A percentile compares a stretch with the other conserved stretches of the same genome.
phyloP scores from a whole-genome alignment of 2,797 vertebrate genomes.

The Sebastes itinus region DNA sequence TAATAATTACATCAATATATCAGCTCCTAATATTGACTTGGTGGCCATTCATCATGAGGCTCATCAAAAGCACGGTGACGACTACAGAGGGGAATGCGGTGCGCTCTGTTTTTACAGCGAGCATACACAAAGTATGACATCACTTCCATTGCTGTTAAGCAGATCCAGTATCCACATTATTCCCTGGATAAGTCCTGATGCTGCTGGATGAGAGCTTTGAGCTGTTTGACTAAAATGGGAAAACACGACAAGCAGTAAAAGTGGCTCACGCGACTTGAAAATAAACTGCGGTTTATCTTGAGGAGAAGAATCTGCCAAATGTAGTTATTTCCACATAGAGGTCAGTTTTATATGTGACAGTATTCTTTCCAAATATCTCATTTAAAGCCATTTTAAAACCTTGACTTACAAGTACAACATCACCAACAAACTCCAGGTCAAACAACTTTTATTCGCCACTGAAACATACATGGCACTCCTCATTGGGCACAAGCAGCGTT shows the following conservation, averaged over 20 bases:
- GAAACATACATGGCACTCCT: constrained; percentile 73
- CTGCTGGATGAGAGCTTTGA: constrained; percentile 12
- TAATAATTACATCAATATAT: background rate
- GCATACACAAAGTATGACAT: constrained; percentile 55
- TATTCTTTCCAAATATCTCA: background rate
- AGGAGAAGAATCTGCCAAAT: constrained; percentile 16
- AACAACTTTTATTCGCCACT: constrained; percentile 75
- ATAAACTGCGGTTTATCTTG: constrained; percentile 7
- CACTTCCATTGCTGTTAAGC: constrained; percentile 47
- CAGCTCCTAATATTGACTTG: background rate
- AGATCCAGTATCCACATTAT: constrained; percentile 38
- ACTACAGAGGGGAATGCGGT: constrained; percentile 33
- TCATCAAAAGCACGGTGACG: constrained; percentile 31
- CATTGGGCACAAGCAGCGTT: constrained; percentile 62
- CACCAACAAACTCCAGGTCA: constrained; percentile 61
- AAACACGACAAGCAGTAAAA: constrained; percentile 23
- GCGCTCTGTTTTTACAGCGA: constrained; percentile 57
- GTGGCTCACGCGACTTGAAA: constrained; percentile 10
- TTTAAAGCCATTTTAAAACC: constrained; percentile 11
- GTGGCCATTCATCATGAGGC: background rate
- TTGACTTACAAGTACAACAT: constrained; percentile 49
- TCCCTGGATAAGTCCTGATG: constrained; percentile 20
- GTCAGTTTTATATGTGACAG: constrained; percentile 10
- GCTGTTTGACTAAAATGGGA: constrained; percentile 28
- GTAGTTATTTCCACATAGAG: constrained; percentile 9